Conservation (phyloP, 2,888 invertebrate species). For the Drosophila birchii region DNA sequence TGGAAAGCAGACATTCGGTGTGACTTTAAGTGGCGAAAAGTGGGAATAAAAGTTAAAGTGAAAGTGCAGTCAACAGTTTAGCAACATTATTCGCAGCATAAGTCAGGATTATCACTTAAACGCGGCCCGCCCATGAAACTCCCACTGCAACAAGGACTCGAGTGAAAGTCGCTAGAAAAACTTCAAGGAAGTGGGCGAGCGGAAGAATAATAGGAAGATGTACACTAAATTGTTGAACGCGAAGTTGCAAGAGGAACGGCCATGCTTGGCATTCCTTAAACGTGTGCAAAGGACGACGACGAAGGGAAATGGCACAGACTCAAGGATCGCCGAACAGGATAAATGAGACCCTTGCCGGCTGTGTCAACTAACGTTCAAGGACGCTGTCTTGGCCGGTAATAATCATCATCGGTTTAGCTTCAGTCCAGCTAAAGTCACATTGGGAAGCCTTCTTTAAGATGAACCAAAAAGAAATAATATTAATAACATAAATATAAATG, state of each 20-base stretch:
- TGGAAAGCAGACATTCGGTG: constrained; percentile 21
- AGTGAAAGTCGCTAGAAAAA: constrained; percentile 55
- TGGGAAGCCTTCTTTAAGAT: not conserved
- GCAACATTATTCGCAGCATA: constrained; percentile 75
- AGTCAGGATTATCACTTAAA: constrained; percentile 79
- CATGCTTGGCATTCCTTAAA: constrained; percentile 33
- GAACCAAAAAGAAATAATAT: not conserved
- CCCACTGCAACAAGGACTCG: constrained; percentile 46
- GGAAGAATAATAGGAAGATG: constrained; percentile 31
- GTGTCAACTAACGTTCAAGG: constrained; percentile 70
- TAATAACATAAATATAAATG: not conserved
- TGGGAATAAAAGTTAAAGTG: constrained; percentile 37
- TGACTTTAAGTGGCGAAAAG: constrained; percentile 11
- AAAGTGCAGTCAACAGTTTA: constrained; percentile 64
- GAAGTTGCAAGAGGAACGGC: constrained; percentile 60
- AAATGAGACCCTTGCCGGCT: constrained; percentile 24
- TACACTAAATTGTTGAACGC: constrained; percentile 67
- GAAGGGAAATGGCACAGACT: constrained; percentile 26
- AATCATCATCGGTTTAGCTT: constrained; percentile 22
- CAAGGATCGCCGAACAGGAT: constrained; percentile 10
- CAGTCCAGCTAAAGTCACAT: not conserved
- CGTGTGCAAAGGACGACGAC: constrained; percentile 26
- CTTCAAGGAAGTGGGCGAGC: constrained; percentile 36
- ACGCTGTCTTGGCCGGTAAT: constrained; percentile 39
- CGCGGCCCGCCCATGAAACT: constrained; percentile 18